A percentile compares a stretch with the other conserved stretches of the same genome.
These are phyloP conservation scores for Phylloscopus whistleri DNA, from an alignment of 2,113 vertebrate genomes.

Conservation along the genomic window DNA sequence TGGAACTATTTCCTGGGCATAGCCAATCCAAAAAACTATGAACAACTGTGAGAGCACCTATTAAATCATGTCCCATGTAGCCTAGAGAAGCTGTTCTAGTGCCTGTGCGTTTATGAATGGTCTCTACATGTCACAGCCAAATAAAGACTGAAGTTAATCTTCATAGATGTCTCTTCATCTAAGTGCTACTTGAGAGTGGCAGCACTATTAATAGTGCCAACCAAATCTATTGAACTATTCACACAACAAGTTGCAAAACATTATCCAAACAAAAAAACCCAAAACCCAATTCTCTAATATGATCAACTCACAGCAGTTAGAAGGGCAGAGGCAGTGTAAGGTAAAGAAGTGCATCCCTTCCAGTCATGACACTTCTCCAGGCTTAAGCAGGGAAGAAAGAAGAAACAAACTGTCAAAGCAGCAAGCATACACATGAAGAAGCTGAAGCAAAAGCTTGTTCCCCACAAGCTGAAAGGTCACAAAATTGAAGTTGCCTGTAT, in stretches of 20 bases:
- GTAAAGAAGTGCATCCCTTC: neutral
- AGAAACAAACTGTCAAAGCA: constrained; percentile 30
- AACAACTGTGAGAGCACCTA: neutral
- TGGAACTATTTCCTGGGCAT: neutral
- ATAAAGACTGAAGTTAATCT: neutral
- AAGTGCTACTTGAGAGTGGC: neutral
- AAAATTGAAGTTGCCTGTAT: neutral
- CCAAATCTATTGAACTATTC: neutral
- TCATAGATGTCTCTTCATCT: neutral
- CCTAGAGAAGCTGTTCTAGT: neutral
- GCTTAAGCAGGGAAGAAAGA: constrained; percentile 42
- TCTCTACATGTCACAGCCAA: neutral
- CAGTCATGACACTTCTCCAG: constrained; percentile 12
- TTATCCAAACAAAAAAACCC: neutral
- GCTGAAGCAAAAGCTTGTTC: neutral
- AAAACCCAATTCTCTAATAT: neutral
- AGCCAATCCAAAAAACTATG: neutral
- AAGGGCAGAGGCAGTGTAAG: neutral
- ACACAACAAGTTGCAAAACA: neutral
- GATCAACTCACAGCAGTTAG: constrained; percentile 39
- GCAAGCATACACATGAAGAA: neutral
- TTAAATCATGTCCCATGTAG: neutral
- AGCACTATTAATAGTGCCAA: neutral
- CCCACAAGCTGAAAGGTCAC: neutral
- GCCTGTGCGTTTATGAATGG: neutral